phyloP scores from a whole-genome alignment of 2,797 vertebrate species.

The Syngnathus rostellatus region DNA sequence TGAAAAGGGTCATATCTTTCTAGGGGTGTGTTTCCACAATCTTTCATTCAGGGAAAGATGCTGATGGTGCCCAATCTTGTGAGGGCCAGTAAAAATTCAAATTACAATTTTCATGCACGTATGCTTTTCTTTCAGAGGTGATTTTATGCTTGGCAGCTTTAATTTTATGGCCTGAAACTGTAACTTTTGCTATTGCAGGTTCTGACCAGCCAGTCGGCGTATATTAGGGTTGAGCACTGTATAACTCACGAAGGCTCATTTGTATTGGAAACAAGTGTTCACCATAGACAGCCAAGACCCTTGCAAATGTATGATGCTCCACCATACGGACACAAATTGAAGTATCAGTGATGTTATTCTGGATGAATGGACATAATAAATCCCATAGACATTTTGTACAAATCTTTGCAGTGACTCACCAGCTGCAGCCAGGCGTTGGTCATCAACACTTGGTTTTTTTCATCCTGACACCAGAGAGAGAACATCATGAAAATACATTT shows the following conservation, averaged over 20 bases:
- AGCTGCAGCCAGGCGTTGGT: constrained; percentile 88
- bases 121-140: neutral
- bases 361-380: neutral
- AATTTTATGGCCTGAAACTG: neutral
- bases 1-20: neutral
- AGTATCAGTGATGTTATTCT: neutral
- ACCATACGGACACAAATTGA: neutral
- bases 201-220: neutral
- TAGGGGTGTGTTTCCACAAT: neutral
- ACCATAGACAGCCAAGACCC: neutral
- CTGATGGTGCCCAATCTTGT: neutral
- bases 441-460: constrained; percentile 88
- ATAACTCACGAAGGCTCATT: neutral
- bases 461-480: constrained; percentile 68
- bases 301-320: neutral
- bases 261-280: neutral
- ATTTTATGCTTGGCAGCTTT: neutral
- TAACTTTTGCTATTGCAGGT: neutral
- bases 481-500: neutral
- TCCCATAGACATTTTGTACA: neutral
- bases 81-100: neutral
- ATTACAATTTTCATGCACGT: neutral
- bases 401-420: constrained; percentile 65
- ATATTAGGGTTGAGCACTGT: neutral
- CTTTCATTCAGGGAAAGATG: neutral